These are phyloP conservation scores for Orycteropus afer DNA, from an alignment of 2,113 vertebrate species.

Conservation along the genomic window DNA sequence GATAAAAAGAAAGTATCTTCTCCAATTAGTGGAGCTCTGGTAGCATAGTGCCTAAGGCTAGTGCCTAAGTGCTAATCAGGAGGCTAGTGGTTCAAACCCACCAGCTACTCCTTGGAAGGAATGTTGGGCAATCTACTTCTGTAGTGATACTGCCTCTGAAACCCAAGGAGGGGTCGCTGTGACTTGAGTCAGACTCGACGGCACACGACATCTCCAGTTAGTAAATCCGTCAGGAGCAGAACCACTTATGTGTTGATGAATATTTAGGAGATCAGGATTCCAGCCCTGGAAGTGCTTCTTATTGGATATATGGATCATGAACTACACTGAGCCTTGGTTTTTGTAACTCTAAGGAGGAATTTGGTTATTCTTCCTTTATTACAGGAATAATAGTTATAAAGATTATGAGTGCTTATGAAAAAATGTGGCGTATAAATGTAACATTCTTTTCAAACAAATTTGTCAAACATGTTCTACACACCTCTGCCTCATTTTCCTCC, in stretches of 20 bases:
- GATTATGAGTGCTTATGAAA: neutral
- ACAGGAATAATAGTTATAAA: neutral
- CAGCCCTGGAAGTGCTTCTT: neutral
- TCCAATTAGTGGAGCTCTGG: no score
- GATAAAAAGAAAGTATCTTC: neutral
- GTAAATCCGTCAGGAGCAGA: neutral
- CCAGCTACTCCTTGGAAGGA: no score
- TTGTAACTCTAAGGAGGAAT: neutral
- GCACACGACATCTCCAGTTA: no score
- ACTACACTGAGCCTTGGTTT: neutral
- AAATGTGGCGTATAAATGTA: neutral
- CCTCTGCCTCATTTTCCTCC: neutral
- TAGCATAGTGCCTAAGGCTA: no score
- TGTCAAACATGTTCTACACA: neutral
- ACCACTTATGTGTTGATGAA: neutral
- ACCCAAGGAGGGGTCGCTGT: no score
- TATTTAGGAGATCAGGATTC: neutral
- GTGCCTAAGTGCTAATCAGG: no score
- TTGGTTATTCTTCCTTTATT: neutral
- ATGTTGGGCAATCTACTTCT: no score
- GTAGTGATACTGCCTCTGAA: no score
- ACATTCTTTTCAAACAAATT: constrained; percentile 8
- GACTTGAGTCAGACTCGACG: no score
- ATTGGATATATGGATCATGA: neutral
- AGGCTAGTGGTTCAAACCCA: no score